Conservation (phyloP, 2,797 vertebrate species). For the Adelosebastes latens region DNA sequence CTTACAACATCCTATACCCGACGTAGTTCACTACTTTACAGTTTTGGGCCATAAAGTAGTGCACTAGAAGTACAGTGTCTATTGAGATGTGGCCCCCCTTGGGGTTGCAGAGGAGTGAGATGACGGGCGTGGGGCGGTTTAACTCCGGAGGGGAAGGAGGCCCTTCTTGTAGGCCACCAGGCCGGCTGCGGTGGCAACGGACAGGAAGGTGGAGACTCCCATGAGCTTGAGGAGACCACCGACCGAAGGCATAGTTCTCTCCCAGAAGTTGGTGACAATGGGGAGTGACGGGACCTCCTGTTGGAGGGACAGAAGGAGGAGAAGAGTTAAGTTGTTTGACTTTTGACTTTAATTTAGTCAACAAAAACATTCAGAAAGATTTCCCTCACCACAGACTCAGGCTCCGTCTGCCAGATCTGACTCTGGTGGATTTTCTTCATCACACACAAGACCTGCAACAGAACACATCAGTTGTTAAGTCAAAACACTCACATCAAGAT, state of each 20-base stretch:
- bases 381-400: constrained; percentile 85
- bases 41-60: constrained; percentile 26
- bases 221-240: constrained; percentile 88
- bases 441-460: constrained; percentile 86
- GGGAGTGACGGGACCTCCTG: constrained; percentile 90
- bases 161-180: constrained; percentile 88
- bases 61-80: constrained; percentile 29
- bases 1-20: constrained; percentile 16
- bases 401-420: constrained; percentile 92
- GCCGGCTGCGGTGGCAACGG: constrained; percentile 77
- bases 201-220: constrained; percentile 85
- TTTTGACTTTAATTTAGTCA: background rate
- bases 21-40: constrained; percentile 16
- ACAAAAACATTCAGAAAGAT: background rate
- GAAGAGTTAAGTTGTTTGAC: background rate
- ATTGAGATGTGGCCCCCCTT: constrained; percentile 1
- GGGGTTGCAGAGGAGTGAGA: constrained; percentile 23
- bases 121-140: constrained; percentile 23
- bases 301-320: background rate
- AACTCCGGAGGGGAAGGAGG: constrained; percentile 72
- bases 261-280: constrained; percentile 90
- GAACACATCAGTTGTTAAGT: background rate
- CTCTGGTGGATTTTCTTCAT: constrained; percentile 88
- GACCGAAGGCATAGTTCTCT: constrained; percentile 92
- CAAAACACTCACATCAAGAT: background rate